A percentile compares a stretch with the other conserved stretches of the same genome.
phyloP scores from a whole-genome alignment of 2,888 invertebrate genomes.

The Cephus sareptanus region DNA sequence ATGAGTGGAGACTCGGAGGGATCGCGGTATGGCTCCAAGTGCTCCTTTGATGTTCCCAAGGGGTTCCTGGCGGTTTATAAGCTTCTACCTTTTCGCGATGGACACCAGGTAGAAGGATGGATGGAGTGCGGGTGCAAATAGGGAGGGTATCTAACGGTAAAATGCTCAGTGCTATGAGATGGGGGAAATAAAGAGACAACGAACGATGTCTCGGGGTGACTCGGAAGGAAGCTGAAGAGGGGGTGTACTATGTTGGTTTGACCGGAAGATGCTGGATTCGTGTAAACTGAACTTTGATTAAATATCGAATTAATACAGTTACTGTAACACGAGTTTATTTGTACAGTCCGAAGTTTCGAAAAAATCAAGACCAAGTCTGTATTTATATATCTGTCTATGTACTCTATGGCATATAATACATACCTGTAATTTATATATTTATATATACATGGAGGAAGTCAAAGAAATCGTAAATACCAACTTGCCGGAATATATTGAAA shows the following conservation, averaged over 20 bases:
- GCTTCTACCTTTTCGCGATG: not conserved
- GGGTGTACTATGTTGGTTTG: not conserved
- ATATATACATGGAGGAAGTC: too few relatives aligned
- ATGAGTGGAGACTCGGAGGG: not conserved
- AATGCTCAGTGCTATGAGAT: not conserved
- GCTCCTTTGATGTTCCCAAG: not conserved
- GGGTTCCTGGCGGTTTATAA: not conserved
- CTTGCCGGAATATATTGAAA: not conserved
- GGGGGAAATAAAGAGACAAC: not conserved
- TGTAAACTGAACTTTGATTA: not conserved
- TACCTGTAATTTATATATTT: too few relatives aligned
- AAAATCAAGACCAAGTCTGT: not conserved
- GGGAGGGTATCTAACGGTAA: not conserved
- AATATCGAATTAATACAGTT: not conserved
- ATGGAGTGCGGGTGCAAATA: not conserved
- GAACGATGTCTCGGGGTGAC: not conserved
- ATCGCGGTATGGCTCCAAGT: not conserved
- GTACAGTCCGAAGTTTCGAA: not conserved
- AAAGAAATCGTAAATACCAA: not conserved
- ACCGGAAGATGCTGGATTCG: not conserved
- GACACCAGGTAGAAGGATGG: not conserved
- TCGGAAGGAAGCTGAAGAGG: not conserved
- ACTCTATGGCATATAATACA: too few relatives aligned
- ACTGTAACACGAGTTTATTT: not conserved
- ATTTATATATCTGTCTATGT: not conserved